These are phyloP conservation scores for Colletes gigas DNA, from an alignment of 1,140 invertebrate species.

Conservation along the genomic window DNA sequence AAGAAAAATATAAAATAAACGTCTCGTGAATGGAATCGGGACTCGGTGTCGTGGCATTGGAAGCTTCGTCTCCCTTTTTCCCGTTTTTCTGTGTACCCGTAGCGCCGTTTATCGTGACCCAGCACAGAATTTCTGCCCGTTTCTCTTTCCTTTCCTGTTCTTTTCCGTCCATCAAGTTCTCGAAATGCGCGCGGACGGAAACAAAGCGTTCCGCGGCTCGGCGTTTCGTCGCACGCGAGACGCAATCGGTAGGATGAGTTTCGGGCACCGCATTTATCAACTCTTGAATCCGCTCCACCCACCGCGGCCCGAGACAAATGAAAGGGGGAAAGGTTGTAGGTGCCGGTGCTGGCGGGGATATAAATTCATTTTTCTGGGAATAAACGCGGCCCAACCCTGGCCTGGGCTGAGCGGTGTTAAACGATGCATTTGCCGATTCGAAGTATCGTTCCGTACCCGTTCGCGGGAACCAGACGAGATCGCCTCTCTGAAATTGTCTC, in stretches of 20 bases:
- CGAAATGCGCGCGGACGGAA: conserved; percentile 49
- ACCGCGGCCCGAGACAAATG: conserved; percentile 61
- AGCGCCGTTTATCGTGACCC: conserved; percentile 26
- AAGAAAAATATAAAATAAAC: neutral
- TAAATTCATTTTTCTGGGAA: conserved; percentile 61
- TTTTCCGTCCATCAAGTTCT: conserved; percentile 35
- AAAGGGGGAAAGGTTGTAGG: conserved; percentile 45
- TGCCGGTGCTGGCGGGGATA: conserved; percentile 36
- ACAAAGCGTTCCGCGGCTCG: conserved; percentile 50
- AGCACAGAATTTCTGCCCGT: conserved; percentile 19
- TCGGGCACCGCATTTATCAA: conserved; percentile 71
- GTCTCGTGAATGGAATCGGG: neutral
- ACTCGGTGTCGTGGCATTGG: too few species aligned
- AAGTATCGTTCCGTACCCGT: conserved; percentile 7
- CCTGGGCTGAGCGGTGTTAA: conserved; percentile 48
- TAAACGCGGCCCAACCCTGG: conserved; percentile 11
- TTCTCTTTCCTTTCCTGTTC: conserved; percentile 4
- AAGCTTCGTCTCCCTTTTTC: neutral
- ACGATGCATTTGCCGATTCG: conserved; percentile 59
- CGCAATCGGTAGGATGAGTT: conserved; percentile 71
- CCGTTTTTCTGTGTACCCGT: neutral
- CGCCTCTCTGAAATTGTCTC: conserved; percentile 52
- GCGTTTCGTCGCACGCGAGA: conserved; percentile 58
- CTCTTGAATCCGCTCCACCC: conserved; percentile 31
- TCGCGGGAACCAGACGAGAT: conserved; percentile 30